Conservation (phyloP, 1,140 invertebrate genomes). For the Mamestra configurata region DNA sequence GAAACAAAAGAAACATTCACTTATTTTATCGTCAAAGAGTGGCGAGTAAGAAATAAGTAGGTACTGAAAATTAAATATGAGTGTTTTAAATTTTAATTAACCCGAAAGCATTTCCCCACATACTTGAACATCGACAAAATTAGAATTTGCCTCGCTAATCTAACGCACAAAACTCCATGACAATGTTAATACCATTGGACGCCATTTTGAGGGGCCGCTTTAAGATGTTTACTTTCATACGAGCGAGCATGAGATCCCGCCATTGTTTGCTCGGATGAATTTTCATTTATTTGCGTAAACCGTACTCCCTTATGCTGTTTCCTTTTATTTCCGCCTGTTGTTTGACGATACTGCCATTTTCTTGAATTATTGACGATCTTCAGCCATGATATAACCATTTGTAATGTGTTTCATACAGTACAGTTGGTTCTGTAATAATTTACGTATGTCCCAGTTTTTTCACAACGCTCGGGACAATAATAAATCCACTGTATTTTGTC, state of each 20-base stretch:
- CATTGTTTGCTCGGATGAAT: slow-evolving; percentile 71
- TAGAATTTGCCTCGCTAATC: slow-evolving; percentile 55
- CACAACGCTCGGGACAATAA: slow-evolving; percentile 18
- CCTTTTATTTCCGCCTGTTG: slow-evolving; percentile 60
- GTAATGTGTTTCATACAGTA: slow-evolving; percentile 46
- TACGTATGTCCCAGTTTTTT: slow-evolving; percentile 36
- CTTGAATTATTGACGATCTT: slow-evolving; percentile 61
- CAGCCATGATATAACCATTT: slow-evolving; percentile 47
- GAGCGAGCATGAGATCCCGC: slow-evolving; percentile 60
- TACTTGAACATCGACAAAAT: slow-evolving; percentile 39
- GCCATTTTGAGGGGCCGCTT: slow-evolving; percentile 55
- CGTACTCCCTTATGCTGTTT: slow-evolving; percentile 56
- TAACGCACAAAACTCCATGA: slow-evolving; percentile 50
- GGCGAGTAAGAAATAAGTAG: neutral
- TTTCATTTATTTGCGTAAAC: slow-evolving; percentile 71
- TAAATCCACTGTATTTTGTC: slow-evolving; percentile 46
- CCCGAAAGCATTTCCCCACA: neutral
- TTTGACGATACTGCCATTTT: slow-evolving; percentile 67
- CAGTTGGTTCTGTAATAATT: slow-evolving; percentile 38
- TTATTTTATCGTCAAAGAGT: too few relatives aligned
- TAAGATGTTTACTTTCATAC: slow-evolving; percentile 71
- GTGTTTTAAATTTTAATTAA: slow-evolving; percentile 22
- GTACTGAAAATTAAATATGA: too few relatives aligned
- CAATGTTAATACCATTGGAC: slow-evolving; percentile 55
- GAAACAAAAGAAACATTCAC: neutral